Conservation (phyloP, 2,888 invertebrate species). For the Tachystola acroxantha region DNA sequence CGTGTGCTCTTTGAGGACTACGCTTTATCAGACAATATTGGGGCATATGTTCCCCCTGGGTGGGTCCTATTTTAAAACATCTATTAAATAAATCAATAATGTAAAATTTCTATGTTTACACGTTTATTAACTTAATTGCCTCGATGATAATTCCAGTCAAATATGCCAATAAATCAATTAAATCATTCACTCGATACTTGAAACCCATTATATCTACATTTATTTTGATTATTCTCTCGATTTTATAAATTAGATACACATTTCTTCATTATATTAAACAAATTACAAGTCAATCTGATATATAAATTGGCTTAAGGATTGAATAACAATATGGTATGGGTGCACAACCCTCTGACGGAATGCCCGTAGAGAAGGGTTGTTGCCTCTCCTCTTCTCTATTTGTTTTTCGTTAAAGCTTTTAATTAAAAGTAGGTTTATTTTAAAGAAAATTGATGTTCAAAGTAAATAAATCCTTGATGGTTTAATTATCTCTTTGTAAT, state of each 20-base stretch:
- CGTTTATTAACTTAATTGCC: too few species aligned
- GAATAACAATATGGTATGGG: slow-evolving; percentile 18
- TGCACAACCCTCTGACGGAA: slow-evolving; percentile 31
- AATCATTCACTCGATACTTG: too few species aligned
- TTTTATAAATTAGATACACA: slow-evolving; percentile 1
- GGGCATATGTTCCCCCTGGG: too few species aligned
- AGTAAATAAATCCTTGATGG: slow-evolving; percentile 74
- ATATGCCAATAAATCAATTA: too few species aligned
- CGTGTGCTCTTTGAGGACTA: too few species aligned
- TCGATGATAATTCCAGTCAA: too few species aligned
- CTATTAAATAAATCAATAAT: too few species aligned
- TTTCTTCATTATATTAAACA: slow-evolving; percentile 4
- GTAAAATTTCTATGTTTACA: too few species aligned
- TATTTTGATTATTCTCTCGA: not conserved
- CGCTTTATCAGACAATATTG: too few species aligned
- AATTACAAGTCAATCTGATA: slow-evolving; percentile 11
- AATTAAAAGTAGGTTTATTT: slow-evolving; percentile 75
- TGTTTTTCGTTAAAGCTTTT: slow-evolving; percentile 73
- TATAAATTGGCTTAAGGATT: slow-evolving; percentile 22
- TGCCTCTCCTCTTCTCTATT: slow-evolving; percentile 56
- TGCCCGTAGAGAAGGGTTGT: slow-evolving; percentile 56
- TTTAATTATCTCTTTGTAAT: slow-evolving; percentile 75
- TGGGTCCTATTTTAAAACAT: too few species aligned
- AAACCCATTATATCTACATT: too few species aligned
- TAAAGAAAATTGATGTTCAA: slow-evolving; percentile 74